Conservation (phyloP, 2,113 vertebrate genomes). For the Silurus glanis region DNA sequence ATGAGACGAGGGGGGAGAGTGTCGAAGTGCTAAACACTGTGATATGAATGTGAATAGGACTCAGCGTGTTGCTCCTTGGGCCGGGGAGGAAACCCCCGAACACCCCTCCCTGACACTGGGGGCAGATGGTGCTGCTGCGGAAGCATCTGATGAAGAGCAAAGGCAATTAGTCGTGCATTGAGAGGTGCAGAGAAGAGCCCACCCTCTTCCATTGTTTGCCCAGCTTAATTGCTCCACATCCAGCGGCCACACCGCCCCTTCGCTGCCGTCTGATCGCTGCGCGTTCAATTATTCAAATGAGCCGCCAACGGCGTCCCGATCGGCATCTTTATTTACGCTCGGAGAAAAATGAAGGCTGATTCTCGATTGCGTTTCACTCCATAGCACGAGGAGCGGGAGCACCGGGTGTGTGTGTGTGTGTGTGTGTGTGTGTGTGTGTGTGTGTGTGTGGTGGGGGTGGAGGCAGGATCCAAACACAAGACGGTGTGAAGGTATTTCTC, state of each 20-base stretch:
- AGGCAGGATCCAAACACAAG: constrained; percentile 54
- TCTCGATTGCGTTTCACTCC: constrained; percentile 64
- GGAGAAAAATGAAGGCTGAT: constrained; percentile 57
- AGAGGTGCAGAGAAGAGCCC: constrained; percentile 16
- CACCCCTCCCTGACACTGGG: constrained; percentile 21
- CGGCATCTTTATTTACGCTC: constrained; percentile 64
- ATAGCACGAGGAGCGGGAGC: constrained; percentile 46
- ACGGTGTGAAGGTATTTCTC: constrained; percentile 59
- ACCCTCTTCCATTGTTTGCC: constrained; percentile 42
- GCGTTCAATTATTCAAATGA: constrained; percentile 73
- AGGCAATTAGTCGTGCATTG: constrained; percentile 33
- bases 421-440: constrained; percentile 42
- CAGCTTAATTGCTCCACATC: constrained; percentile 56
- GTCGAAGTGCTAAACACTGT: constrained; percentile 1
- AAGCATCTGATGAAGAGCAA: not conserved
- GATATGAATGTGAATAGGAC: constrained; percentile 14
- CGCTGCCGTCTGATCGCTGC: constrained; percentile 68
- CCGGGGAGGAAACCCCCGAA: constrained; percentile 2
- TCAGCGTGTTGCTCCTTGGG: not conserved
- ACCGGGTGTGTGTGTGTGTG: too few relatives aligned
- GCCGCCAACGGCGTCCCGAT: constrained; percentile 57
- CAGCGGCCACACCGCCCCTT: constrained; percentile 58
- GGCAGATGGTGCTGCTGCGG: not conserved
- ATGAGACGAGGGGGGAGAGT: not conserved
- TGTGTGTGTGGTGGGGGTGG: constrained; percentile 56